Base-by-base conservation (phyloP, 1,140 invertebrate genomes). In the Drosophila sturtevanti region DNA sequence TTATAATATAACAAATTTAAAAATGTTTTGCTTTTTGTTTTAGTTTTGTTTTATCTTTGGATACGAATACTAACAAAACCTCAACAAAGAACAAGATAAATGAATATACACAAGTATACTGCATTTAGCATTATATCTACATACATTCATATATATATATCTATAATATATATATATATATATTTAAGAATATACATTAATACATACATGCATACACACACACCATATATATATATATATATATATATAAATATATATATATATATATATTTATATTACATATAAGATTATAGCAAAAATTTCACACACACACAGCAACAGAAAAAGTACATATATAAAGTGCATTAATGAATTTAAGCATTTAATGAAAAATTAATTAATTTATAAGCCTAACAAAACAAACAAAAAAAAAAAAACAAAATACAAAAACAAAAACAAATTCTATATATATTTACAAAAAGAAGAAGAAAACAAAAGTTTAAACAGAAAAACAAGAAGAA, bases 321-420 rank as follows among this genome's bases (percentile, higher is more conserved):
- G 84, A 89, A 89, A 84, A 89, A 89, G 84, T 89, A 89, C 84
- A 89, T 89, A 89, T 89, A 89, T 89, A 89, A 89, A 89, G 84
- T 89, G 84, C 84, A 89, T 89, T 89, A 89, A 89, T 89, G 84
- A 89, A 84, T 89, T 89, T 89, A 89, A 89, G 84, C 84, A 89
- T 89, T 89, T 82, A 87, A 89, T 76, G 79, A 81, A 87, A 86
- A 56, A 56, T 87, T 87, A 86, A 81, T 86, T 87, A 86, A 87
- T 87, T 87, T 82, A 82, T 86, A 86, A 86, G 82, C 68, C 71
- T 81, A 75, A 62, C 65, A 56, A 77, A 70, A 51, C 9, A 14
- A 11, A 63, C 18, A 66, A 63, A 65, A 66, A 69, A 54, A 61
- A 37, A 60, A 37, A 68, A n/a, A n/a, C n/a, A n/a, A 51, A 14